Percentiles rank a stretch among this genome's conserved stretches.
phyloP scores from a whole-genome alignment of 2,797 vertebrate species.

The Chaetodon trifasciatus region DNA sequence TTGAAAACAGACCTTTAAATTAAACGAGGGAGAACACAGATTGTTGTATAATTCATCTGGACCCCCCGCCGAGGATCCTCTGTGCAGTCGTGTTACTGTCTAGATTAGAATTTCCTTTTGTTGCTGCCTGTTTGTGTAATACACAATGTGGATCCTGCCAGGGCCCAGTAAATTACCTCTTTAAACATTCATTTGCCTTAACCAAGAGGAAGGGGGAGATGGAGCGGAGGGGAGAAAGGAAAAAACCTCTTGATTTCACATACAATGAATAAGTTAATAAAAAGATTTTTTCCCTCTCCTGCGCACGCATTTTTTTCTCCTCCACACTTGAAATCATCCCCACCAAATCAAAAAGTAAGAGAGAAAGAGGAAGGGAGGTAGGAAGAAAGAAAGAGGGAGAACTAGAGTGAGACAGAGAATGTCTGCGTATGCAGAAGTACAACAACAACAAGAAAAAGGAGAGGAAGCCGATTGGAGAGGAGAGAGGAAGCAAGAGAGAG shows the following conservation, averaged over 20 bases:
- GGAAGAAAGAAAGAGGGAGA: slow-evolving; percentile 71
- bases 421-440: slow-evolving; percentile 86
- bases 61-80: slow-evolving; percentile 84
- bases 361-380: slow-evolving; percentile 61
- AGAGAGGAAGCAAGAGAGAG: slow-evolving; percentile 60
- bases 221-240: slow-evolving; percentile 50
- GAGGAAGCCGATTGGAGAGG: slow-evolving; percentile 73
- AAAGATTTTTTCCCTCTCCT: slow-evolving; percentile 78
- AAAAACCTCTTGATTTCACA: slow-evolving; percentile 87
- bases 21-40: slow-evolving; percentile 87
- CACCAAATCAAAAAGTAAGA: slow-evolving; percentile 83
- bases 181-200: slow-evolving; percentile 90
- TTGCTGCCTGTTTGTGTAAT: slow-evolving; percentile 86
- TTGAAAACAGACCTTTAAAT: slow-evolving; percentile 88
- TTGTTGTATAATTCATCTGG: slow-evolving; percentile 89
- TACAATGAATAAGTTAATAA: slow-evolving; percentile 91
- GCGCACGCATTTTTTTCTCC: slow-evolving; percentile 68
- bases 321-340: slow-evolving; percentile 78
- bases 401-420: slow-evolving; percentile 78
- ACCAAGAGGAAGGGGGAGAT: slow-evolving; percentile 78
- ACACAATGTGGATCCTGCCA: slow-evolving; percentile 86
- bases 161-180: slow-evolving; percentile 88
- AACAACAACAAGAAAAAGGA: slow-evolving; percentile 83
- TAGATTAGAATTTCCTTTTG: slow-evolving; percentile 89
- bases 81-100: slow-evolving; percentile 82